Conservation (phyloP, 2,113 vertebrate genomes). For the Labrus mixtus region DNA sequence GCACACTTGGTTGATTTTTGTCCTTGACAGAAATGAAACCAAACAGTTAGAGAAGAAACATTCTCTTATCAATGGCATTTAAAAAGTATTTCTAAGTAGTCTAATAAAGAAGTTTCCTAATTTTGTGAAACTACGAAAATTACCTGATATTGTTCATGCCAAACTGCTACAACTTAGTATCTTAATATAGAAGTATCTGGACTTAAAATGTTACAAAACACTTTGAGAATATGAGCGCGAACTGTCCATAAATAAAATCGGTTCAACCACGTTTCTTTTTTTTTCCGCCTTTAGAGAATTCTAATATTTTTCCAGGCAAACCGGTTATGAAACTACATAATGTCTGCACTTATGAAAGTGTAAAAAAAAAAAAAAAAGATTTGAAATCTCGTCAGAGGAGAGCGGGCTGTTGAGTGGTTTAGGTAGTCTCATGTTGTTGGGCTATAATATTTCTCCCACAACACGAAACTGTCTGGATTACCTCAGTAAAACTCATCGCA, state of each 20-base stretch:
- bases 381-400: constrained; percentile 41
- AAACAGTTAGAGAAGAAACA: background rate
- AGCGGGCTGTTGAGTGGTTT: constrained; percentile 94
- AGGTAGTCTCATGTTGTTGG: constrained; percentile 99
- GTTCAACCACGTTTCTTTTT: background rate
- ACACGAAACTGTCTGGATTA: constrained; percentile 99
- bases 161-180: background rate
- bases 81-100: no score
- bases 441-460: constrained; percentile 92
- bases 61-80: no score
- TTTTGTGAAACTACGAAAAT: background rate
- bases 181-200: background rate
- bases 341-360: background rate
- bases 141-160: background rate
- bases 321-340: background rate
- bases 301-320: background rate
- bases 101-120: background rate
- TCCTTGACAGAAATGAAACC: constrained; percentile 25
- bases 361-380: background rate
- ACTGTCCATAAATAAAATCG: background rate
- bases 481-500: constrained; percentile 94
- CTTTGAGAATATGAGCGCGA: background rate
- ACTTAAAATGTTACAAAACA: background rate
- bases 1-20: constrained; percentile 18
- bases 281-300: constrained; percentile 11